phyloP scores from a whole-genome alignment of 2,113 vertebrate species.

The Thamnaconus septentrionalis region DNA sequence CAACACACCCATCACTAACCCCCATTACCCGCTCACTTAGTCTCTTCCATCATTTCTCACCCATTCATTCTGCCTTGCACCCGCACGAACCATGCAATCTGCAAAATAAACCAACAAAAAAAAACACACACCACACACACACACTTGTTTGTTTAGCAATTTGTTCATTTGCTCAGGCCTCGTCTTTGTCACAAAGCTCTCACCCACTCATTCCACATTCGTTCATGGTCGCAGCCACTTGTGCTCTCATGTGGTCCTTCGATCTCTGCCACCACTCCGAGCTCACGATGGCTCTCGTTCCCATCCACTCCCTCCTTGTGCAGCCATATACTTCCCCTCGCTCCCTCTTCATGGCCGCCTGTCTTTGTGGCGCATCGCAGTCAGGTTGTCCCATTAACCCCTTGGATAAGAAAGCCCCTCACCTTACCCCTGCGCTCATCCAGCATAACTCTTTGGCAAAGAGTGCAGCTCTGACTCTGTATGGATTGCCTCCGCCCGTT shows the following conservation, averaged over 20 bases:
- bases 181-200: constrained; percentile 44
- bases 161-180: constrained; percentile 46
- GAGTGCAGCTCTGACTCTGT: constrained; percentile 34
- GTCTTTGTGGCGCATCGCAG: constrained; percentile 10
- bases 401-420: constrained; percentile 56
- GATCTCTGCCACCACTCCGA: constrained; percentile 26
- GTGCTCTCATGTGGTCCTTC: constrained; percentile 34
- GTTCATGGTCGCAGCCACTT: constrained; percentile 36
- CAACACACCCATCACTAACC: constrained; percentile 78
- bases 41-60: constrained; percentile 54
- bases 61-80: constrained; percentile 34
- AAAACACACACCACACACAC: constrained; percentile 32
- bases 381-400: constrained; percentile 47
- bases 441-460: constrained; percentile 43
- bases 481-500: constrained; percentile 49
- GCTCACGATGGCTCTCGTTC: constrained; percentile 14
- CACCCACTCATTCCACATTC: constrained; percentile 42
- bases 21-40: constrained; percentile 75
- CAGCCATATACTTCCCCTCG: constrained; percentile 15
- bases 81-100: constrained; percentile 11
- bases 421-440: constrained; percentile 41
- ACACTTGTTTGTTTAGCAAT: constrained; percentile 51
- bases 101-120: neutral
- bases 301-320: constrained; percentile 2
- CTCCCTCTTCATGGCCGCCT: constrained; percentile 28